Conservation (phyloP, 2,888 invertebrate species). For the Neoitamus cyanurus region DNA sequence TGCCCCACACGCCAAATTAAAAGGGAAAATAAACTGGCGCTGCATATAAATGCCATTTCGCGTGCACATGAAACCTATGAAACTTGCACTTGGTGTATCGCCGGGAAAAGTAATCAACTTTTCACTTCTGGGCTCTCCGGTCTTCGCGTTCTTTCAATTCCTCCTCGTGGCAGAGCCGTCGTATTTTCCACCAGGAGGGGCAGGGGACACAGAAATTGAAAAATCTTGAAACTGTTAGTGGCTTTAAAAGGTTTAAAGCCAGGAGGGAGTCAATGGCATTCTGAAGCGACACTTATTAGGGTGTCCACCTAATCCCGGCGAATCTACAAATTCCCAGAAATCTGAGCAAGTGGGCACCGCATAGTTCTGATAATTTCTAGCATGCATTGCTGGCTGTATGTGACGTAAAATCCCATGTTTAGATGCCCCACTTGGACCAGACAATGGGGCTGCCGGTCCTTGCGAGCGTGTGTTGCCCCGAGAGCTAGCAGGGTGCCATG, state of each 20-base stretch:
- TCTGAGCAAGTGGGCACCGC: neutral
- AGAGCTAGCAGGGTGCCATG: conserved; percentile 42
- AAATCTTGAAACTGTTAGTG: neutral
- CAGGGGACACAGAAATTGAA: neutral
- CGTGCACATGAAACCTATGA: neutral
- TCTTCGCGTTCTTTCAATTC: neutral
- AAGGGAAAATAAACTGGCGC: neutral
- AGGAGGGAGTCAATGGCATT: neutral
- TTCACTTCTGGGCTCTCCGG: neutral
- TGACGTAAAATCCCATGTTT: conserved; percentile 17
- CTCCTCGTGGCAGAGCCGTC: neutral
- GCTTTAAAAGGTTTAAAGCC: neutral
- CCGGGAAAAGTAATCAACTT: neutral
- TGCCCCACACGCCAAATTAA: neutral
- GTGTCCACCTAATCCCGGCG: neutral
- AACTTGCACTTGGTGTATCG: neutral
- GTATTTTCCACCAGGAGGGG: neutral
- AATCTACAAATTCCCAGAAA: neutral
- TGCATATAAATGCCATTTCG: neutral
- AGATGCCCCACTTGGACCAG: neutral
- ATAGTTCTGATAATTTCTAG: neutral
- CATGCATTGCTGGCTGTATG: neutral
- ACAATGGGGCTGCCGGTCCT: neutral
- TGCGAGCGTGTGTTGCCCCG: neutral
- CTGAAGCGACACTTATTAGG: neutral